A percentile compares a stretch with the other conserved stretches of the same genome.
These are phyloP conservation scores for Lates japonicus DNA, from an alignment of 2,797 vertebrate genomes.

Conservation along the genomic window DNA sequence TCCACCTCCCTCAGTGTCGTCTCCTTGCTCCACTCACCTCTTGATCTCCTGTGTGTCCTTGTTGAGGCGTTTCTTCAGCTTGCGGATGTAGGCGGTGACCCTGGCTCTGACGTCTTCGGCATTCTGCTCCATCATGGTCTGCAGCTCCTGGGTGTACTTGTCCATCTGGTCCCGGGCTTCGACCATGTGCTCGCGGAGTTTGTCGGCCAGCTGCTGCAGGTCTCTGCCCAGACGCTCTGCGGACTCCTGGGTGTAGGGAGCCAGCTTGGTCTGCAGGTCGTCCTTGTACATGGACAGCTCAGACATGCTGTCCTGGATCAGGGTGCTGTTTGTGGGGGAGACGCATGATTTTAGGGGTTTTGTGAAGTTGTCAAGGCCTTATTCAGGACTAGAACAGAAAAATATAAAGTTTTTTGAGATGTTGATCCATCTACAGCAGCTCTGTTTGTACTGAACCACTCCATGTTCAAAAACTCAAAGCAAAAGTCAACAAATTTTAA, in stretches of 20 bases:
- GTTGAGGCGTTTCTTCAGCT: constrained; percentile 87
- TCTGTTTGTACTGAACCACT: background rate
- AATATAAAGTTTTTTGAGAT: background rate
- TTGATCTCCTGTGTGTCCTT: constrained; percentile 87
- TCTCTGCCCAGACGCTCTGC: constrained; percentile 74
- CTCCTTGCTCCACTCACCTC: constrained; percentile 70
- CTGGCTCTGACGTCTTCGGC: constrained; percentile 72
- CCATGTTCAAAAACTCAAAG: background rate
- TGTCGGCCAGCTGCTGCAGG: constrained; percentile 72
- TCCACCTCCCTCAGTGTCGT: background rate
- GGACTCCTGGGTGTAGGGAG: constrained; percentile 75
- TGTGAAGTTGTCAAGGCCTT: background rate
- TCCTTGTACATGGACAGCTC: constrained; percentile 83
- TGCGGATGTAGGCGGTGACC: constrained; percentile 81
- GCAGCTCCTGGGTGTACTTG: constrained; percentile 84
- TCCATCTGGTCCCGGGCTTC: constrained; percentile 76
- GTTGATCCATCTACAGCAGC: background rate
- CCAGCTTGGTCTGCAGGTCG: constrained; percentile 80
- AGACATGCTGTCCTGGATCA: constrained; percentile 85
- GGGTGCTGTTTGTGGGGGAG: constrained; percentile 67
- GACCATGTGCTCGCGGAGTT: constrained; percentile 78
- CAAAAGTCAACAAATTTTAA: background rate
- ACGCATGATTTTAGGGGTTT: background rate
- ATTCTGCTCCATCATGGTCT: constrained; percentile 86
- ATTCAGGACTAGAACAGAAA: background rate